phyloP scores from a whole-genome alignment of 2,888 invertebrate species.

The Drosophila stalkeri region DNA sequence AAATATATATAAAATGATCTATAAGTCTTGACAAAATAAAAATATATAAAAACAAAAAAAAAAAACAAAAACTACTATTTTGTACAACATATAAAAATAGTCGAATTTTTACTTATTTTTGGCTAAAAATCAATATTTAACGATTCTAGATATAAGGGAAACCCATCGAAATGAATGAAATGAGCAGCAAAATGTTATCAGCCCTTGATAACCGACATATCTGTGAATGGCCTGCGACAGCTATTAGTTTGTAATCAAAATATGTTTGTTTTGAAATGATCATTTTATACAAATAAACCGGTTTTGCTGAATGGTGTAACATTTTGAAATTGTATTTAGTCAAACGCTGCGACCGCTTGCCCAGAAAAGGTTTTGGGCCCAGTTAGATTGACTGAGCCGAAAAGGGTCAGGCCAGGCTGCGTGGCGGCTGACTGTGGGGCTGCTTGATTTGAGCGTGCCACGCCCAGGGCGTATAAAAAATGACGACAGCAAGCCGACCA shows the following conservation, averaged over 20 bases:
- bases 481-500: constrained; percentile 44
- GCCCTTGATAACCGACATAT: not conserved
- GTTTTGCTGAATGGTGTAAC: constrained; percentile 55
- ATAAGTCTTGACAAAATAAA: not conserved
- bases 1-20: not conserved
- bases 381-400: constrained; percentile 70
- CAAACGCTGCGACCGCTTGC: not conserved
- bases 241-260: not conserved
- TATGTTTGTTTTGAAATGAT: not conserved
- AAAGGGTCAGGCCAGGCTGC: constrained; percentile 62
- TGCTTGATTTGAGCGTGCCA: constrained; percentile 49
- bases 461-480: constrained; percentile 49
- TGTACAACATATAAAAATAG: not conserved
- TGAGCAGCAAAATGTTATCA: not conserved
- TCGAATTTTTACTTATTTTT: not conserved
- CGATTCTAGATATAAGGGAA: too few species aligned
- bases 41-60: not conserved
- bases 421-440: constrained; percentile 3
- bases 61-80: not conserved
- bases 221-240: not conserved
- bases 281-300: not conserved
- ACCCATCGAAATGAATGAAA: not conserved
- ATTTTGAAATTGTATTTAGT: constrained; percentile 38
- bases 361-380: constrained; percentile 56
- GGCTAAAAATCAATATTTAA: not conserved